These are phyloP conservation scores for Phasianus colchicus DNA, from an alignment of 2,113 vertebrate genomes.

Conservation along the genomic window DNA sequence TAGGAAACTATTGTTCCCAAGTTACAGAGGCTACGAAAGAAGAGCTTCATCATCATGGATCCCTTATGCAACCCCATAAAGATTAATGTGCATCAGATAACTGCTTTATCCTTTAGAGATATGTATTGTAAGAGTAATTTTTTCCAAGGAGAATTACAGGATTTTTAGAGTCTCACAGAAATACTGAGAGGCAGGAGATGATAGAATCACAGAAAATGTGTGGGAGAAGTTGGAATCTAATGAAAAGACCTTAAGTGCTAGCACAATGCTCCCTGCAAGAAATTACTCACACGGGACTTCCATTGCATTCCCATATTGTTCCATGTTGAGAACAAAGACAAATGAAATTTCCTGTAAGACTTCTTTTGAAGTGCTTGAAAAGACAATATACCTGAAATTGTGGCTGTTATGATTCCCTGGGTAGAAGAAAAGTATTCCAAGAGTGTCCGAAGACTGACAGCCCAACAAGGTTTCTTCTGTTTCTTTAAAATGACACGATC, in stretches of 20 bases:
- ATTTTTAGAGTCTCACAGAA: slow-evolving; percentile 27
- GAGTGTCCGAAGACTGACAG: neutral
- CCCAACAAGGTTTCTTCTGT: slow-evolving; percentile 15
- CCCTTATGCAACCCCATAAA: neutral
- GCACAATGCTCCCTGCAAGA: neutral
- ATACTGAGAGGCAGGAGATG: neutral
- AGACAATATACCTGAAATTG: neutral
- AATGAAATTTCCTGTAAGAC: neutral
- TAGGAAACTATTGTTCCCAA: slow-evolving; percentile 16
- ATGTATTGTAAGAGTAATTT: neutral
- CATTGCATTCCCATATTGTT: neutral
- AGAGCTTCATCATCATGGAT: neutral
- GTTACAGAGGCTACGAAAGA: neutral
- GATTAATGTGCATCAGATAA: neutral
- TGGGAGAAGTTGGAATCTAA: neutral
- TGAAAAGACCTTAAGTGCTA: neutral
- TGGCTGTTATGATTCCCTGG: neutral
- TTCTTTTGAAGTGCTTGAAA: neutral
- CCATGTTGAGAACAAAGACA: neutral
- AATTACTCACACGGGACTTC: neutral
- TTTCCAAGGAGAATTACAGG: neutral
- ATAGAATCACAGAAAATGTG: neutral
- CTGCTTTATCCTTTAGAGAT: neutral
- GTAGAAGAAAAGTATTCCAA: slow-evolving; percentile 11
- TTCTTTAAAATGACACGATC: slow-evolving; percentile 36